Evolutionary conservation across 2,113 vertebrate species (phyloP), one percentile per base, ranked within the genome.

Genomic region (Hippocampus abdominalis): DNA sequence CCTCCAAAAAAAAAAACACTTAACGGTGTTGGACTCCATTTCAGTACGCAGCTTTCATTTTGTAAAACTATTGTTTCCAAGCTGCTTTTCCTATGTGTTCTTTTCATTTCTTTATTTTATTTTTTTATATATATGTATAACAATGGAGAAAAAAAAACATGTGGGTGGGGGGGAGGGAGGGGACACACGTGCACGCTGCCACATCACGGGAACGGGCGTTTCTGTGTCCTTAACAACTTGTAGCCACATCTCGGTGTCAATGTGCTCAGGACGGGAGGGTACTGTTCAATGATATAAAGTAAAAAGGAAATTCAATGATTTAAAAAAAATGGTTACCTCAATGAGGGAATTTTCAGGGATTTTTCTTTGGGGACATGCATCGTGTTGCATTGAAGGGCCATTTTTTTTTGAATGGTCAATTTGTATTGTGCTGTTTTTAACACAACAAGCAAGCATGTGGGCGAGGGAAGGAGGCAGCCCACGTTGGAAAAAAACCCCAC

Each of bases 321-420:
- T 72, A 66, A 53, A 91, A 48, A 68, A 68, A 91, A 89, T 81
- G 85, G 90, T 91, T 97, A 97, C 96, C 96, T 98, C 96, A 96
- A 89, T 77, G 94, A 95, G 95, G 93, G 93, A 81, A 91, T 95
- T 94, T 94, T 97, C 96, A 98, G 96, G 96, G 96, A 97, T 93
- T 93, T 93, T 94, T 93, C 5, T 59, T 61, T 63, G 4, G 92
- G 90, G 94, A 94, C 94, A 94, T 92, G 92, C 92, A 93, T 95
- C 92, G 89, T 93, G 92, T 94, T 94, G 93, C 93, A 94, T 60
- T 60, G 27, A 32, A 59, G 18, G 57, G 57, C 27, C 57, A 93
- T 92, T 91, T 89, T 88, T 90, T 81, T 92, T 93, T 87, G 91
- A 91, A 90, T 91, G 90, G 93, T 93, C 95, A 90, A 92, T 93